Conservation (phyloP, 2,113 vertebrate species). For the Heterotis niloticus region DNA sequence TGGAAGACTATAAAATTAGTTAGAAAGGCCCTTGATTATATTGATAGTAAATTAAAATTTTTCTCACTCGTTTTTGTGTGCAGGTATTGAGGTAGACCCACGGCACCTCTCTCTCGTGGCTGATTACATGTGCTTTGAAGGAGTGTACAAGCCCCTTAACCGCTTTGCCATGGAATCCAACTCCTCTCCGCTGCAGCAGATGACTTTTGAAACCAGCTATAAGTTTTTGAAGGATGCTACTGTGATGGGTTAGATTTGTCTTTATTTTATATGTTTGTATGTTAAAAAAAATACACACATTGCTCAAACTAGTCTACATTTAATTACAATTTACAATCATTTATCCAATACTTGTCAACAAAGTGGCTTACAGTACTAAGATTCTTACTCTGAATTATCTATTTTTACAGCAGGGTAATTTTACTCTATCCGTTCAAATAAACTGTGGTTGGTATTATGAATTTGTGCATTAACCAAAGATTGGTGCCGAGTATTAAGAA, state of each 20-base stretch:
- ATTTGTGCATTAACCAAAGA: no score
- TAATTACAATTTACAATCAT: no score
- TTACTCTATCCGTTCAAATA: no score
- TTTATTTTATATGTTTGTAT: background rate
- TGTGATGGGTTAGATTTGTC: constrained; percentile 67
- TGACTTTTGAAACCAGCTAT: constrained; percentile 96
- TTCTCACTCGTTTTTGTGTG: background rate
- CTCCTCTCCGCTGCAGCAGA: constrained; percentile 94
- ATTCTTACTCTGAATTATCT: no score
- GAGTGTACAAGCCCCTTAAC: constrained; percentile 86
- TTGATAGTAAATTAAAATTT: constrained; percentile 1
- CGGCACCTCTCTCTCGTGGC: constrained; percentile 94
- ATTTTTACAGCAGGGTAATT: no score
- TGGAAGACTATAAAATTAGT: background rate
- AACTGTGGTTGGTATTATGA: no score
- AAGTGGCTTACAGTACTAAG: no score
- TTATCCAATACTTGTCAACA: no score
- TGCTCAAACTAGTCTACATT: no score
- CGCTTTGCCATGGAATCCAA: constrained; percentile 82
- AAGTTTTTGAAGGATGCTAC: constrained; percentile 92
- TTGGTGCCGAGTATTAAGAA: no score
- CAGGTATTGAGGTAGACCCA: constrained; percentile 90
- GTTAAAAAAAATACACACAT: no score
- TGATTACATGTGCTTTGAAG: constrained; percentile 97
- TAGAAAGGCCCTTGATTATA: background rate